Percentiles rank a stretch among this genome's conserved stretches.
Evolutionary conservation across 2,797 vertebrate genomes (phyloP).

Genomic region (Petrocephalus sullivani): DNA sequence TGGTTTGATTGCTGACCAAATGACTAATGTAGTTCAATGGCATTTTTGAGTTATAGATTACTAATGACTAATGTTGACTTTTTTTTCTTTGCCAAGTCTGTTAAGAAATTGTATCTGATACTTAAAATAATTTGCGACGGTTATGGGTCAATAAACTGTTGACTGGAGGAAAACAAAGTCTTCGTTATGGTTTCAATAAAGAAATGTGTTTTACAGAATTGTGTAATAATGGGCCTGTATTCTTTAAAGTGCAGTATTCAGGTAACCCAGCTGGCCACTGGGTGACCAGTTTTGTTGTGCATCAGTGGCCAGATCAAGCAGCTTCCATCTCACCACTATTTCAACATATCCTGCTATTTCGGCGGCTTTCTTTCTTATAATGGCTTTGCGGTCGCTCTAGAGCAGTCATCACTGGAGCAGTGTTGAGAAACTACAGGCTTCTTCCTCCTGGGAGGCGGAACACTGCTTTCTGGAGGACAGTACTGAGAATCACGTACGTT

Average conservation of each 20-base stretch:
- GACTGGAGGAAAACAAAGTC: not conserved
- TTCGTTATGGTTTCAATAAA: not conserved
- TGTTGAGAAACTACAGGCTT: conserved; percentile 58
- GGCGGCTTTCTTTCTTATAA: conserved; percentile 56
- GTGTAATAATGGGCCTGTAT: not conserved
- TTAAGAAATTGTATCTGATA: not conserved
- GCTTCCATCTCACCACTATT: conserved; percentile 58
- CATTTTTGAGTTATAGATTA: not conserved
- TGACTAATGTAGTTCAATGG: not conserved
- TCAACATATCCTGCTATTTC: conserved; percentile 54
- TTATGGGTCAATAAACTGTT: not conserved
- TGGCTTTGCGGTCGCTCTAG: conserved; percentile 57
- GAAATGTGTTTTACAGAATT: not conserved
- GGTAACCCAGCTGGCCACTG: conserved; percentile 36
- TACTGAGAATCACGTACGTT: not conserved
- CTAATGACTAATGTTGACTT: not conserved
- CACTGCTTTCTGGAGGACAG: not conserved
- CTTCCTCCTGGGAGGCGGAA: conserved; percentile 53
- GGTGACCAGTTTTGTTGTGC: conserved; percentile 47
- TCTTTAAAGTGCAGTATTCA: not conserved
- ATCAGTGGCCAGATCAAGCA: conserved; percentile 51
- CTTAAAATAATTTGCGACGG: not conserved
- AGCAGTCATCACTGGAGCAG: conserved; percentile 45
- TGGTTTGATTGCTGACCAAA: not conserved
- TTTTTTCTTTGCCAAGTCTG: not conserved